Evolutionary conservation across 2,888 invertebrate species (phyloP), one percentile per base, ranked within the genome.

Genomic region (Odontothrips loti): DNA sequence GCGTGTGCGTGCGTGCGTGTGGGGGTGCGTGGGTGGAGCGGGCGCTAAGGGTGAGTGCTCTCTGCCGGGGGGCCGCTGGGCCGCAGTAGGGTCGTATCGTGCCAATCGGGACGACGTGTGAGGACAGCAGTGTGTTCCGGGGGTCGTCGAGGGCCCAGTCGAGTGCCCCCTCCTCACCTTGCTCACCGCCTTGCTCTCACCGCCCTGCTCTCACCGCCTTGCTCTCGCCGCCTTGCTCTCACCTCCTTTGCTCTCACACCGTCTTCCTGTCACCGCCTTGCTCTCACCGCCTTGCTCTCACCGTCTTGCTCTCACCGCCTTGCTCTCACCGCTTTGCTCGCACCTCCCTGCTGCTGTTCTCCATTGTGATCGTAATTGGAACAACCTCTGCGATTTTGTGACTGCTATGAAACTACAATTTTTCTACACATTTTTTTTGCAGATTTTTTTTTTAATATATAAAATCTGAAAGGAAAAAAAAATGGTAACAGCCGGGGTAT

Each of bases 141-240:
- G 34, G 34, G 34, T 43, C 34, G 6, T 43, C 34, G n/a, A n/a
- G n/a, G n/a, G n/a, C n/a, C n/a, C 51, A 51, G 51, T 15, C 51
- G 20, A 17, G 20, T 15, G 10, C 58, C 17, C 17, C 27, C 23
- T 27, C 68, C 68, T 23, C 27, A 27, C 12, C 68, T 23, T 23
- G 8, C 68, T 68, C 23, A 51, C 79, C 58, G 79, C 6, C 82
- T 63, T 79, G 78, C 80, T 80, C 80, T 81, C 80, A 47, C 68
- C 68, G 58, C 79, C 82, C 82, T 80, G 82, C 80, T 83, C 83
- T 83, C 82, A 80, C 79, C 83, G 81, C 82, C 79, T 80, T 78
- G 83, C 47, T 58, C 51, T 78, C 15, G 48, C 20, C 48, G 79
- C 79, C 81, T 81, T 79, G 48, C 82, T 80, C 81, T 82, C 82